Evolutionary conservation across 2,797 vertebrate genomes (phyloP).

Genomic region (Erpetoichthys calabaricus): DNA sequence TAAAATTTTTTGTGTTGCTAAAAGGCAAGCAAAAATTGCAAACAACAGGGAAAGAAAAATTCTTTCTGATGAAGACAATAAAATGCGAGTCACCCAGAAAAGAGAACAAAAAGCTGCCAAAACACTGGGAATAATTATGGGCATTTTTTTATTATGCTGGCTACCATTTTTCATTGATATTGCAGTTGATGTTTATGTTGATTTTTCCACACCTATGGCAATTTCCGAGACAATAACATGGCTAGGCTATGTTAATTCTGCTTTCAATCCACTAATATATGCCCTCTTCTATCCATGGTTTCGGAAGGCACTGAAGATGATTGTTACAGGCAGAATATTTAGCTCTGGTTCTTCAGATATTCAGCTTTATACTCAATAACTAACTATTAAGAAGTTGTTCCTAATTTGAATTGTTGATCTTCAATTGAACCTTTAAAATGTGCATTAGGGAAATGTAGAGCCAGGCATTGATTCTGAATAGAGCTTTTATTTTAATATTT

Average conservation of each 20-base stretch:
- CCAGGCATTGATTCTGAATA: too few relatives aligned
- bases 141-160: constrained; percentile 15
- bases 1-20: neutral
- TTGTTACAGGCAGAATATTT: constrained; percentile 11
- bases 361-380: neutral
- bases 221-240: constrained; percentile 11
- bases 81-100: neutral
- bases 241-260: constrained; percentile 12
- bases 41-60: neutral
- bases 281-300: constrained; percentile 14
- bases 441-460: too few relatives aligned
- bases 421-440: too few relatives aligned
- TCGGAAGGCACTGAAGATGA: constrained; percentile 11
- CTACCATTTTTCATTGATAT: constrained; percentile 13
- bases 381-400: too few relatives aligned
- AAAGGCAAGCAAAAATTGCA: neutral
- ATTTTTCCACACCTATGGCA: neutral
- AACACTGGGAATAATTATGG: constrained; percentile 17
- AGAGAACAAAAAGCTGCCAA: constrained; percentile 13
- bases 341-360: constrained; percentile 12
- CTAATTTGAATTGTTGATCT: too few relatives aligned
- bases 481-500: too few relatives aligned
- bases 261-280: constrained; percentile 14
- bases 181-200: constrained; percentile 12
- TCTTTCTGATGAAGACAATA: neutral